Evolutionary conservation across 2,113 vertebrate genomes (phyloP).

Genomic region (Paramisgurnus dabryanus): DNA sequence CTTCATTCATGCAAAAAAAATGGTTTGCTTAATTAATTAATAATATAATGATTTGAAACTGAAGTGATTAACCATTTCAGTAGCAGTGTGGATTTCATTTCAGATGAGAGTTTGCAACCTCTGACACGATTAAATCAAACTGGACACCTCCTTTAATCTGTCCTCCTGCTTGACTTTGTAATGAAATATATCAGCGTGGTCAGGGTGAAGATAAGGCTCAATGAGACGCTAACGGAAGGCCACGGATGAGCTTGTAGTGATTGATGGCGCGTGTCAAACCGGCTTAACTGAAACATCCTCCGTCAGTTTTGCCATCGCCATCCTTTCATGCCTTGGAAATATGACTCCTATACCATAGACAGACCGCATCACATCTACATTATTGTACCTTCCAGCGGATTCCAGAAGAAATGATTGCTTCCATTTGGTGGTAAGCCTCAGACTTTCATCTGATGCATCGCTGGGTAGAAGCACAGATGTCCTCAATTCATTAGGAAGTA

Average conservation of each 20-base stretch:
- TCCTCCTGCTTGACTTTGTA: slow-evolving; percentile 30
- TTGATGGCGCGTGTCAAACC: slow-evolving; percentile 41
- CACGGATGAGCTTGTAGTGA: slow-evolving; percentile 20
- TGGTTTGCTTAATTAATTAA: no score
- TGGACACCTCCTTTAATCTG: slow-evolving; percentile 31
- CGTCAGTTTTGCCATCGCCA: slow-evolving; percentile 33
- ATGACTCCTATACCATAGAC: slow-evolving; percentile 21
- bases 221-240: neutral
- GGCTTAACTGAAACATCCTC: slow-evolving; percentile 51
- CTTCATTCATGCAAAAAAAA: no score
- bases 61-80: neutral
- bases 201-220: slow-evolving; percentile 25
- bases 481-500: slow-evolving; percentile 51
- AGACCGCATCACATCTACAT: slow-evolving; percentile 46
- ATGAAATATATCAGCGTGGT: slow-evolving; percentile 17
- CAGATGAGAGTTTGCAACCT: slow-evolving; percentile 14
- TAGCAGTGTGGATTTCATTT: neutral
- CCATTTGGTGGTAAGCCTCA: slow-evolving; percentile 34
- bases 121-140: slow-evolving; percentile 15
- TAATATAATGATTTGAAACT: no score
- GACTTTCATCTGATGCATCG: slow-evolving; percentile 52
- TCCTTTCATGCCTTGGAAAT: slow-evolving; percentile 39
- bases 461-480: slow-evolving; percentile 49
- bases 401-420: slow-evolving; percentile 51
- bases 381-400: slow-evolving; percentile 46